A percentile compares a stretch with the other conserved stretches of the same genome.
These are phyloP conservation scores for Heliopora coerulea DNA, from an alignment of 92 coral and sea anemone species.

Conservation along the genomic window DNA sequence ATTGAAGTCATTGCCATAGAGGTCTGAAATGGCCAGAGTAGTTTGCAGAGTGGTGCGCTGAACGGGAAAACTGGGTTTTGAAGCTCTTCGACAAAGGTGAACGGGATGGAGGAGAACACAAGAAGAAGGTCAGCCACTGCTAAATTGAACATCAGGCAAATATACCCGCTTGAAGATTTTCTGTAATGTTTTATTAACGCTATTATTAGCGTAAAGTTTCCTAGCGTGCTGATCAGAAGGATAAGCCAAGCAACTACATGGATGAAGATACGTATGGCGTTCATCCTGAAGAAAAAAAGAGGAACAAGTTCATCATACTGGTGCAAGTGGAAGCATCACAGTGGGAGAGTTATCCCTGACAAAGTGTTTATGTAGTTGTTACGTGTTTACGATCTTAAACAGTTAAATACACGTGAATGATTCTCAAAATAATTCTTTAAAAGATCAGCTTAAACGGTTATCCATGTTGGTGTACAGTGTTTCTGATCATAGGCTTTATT, in stretches of 20 bases:
- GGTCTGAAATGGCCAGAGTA: slow-evolving; percentile 82
- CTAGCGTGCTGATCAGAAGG: slow-evolving; percentile 53
- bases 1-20: slow-evolving; percentile 71
- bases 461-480: too few relatives aligned
- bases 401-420: too few relatives aligned
- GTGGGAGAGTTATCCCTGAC: too few relatives aligned
- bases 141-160: slow-evolving; percentile 72
- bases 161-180: slow-evolving; percentile 76
- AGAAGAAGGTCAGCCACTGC: slow-evolving; percentile 72
- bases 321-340: too few relatives aligned
- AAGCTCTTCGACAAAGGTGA: slow-evolving; percentile 65
- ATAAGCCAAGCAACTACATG: slow-evolving; percentile 62
- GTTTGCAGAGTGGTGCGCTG: slow-evolving; percentile 66
- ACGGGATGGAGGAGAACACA: slow-evolving; percentile 71
- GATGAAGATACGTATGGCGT: slow-evolving; percentile 49
- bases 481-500: too few relatives aligned
- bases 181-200: slow-evolving; percentile 68
- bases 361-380: too few relatives aligned
- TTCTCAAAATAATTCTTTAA: too few relatives aligned
- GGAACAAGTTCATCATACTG: too few relatives aligned
- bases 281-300: background rate
- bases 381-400: too few relatives aligned
- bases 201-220: slow-evolving; percentile 59
- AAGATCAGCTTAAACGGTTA: too few relatives aligned
- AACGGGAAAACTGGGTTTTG: slow-evolving; percentile 63